A percentile compares a stretch with the other conserved stretches of the same genome.
These are phyloP conservation scores for Drosophila orena DNA, from an alignment of 1,140 invertebrate genomes.

Conservation along the genomic window DNA sequence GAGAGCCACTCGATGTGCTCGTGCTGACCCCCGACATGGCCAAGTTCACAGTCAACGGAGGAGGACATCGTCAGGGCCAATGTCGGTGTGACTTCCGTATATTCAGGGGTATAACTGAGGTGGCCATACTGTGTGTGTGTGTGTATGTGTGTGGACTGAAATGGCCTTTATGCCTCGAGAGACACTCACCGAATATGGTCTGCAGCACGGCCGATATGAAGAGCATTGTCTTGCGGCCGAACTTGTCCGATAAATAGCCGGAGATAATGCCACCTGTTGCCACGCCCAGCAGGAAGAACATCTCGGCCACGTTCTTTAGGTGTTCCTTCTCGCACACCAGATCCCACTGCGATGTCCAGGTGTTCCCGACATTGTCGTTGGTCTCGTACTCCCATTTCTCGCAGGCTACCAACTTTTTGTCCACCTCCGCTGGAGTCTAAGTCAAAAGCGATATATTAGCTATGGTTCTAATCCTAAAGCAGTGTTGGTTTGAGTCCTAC, in stretches of 20 bases:
- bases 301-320: constrained; percentile 88
- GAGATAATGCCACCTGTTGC: constrained; percentile 89
- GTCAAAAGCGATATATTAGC: neutral
- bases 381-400: constrained; percentile 89
- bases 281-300: constrained; percentile 89
- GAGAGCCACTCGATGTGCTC: constrained; percentile 37
- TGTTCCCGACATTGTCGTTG: constrained; percentile 86
- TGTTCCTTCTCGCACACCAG: constrained; percentile 88
- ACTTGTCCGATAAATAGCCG: constrained; percentile 90
- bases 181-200: constrained; percentile 86
- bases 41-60: constrained; percentile 53
- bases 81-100: constrained; percentile 63
- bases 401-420: constrained; percentile 85
- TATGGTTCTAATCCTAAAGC: rapidly evolving
- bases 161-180: constrained; percentile 22
- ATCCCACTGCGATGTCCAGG: constrained; percentile 89
- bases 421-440: constrained; percentile 38
- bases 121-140: neutral
- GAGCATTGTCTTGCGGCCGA: constrained; percentile 90
- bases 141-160: neutral
- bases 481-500: constrained; percentile 10
- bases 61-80: constrained; percentile 51
- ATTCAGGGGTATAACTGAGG: neutral
- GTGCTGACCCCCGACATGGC: constrained; percentile 52
- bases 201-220: constrained; percentile 90